These are phyloP conservation scores for Rhinoptilus africanus DNA, from an alignment of 2,113 vertebrate genomes.

Conservation along the genomic window DNA sequence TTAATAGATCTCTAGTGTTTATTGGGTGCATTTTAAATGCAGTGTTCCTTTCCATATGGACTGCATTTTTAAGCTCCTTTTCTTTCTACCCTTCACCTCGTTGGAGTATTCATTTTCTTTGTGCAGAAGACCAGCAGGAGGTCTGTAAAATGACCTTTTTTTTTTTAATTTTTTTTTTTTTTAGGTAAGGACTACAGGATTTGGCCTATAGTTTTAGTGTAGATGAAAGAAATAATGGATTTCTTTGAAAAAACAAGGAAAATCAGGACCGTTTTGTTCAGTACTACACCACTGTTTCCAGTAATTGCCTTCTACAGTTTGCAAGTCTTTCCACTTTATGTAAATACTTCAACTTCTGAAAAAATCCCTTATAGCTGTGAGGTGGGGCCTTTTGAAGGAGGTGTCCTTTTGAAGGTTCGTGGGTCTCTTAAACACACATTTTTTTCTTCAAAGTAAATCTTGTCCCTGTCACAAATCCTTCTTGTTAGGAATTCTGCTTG, in stretches of 20 bases:
- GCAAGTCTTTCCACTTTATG: conserved; percentile 23
- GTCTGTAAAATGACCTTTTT: background rate
- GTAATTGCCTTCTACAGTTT: conserved; percentile 5
- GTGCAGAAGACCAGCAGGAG: background rate
- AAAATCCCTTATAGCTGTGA: background rate
- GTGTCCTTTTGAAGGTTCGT: background rate
- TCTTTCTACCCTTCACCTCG: background rate
- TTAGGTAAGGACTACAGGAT: background rate
- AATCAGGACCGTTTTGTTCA: background rate
- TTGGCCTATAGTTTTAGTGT: conserved; percentile 29
- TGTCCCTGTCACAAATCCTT: conserved; percentile 38
- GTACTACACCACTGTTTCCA: background rate
- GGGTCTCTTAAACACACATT: conserved; percentile 25
- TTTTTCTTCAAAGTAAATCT: conserved; percentile 35
- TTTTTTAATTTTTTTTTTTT: background rate
- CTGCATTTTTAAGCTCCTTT: background rate
- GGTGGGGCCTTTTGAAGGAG: conserved; percentile 11
- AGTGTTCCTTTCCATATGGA: background rate
- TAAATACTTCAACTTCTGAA: conserved; percentile 34
- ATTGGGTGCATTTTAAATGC: background rate
- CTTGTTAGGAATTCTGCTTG: conserved; percentile 38
- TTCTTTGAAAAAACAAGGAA: conserved; percentile 1
- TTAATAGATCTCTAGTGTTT: background rate
- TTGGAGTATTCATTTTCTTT: background rate
- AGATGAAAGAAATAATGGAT: conserved; percentile 9